Evolutionary conservation across 2,797 vertebrate genomes (phyloP), one percentile per base, ranked within the genome.

Genomic region (Gymnothorax javanicus): DNA sequence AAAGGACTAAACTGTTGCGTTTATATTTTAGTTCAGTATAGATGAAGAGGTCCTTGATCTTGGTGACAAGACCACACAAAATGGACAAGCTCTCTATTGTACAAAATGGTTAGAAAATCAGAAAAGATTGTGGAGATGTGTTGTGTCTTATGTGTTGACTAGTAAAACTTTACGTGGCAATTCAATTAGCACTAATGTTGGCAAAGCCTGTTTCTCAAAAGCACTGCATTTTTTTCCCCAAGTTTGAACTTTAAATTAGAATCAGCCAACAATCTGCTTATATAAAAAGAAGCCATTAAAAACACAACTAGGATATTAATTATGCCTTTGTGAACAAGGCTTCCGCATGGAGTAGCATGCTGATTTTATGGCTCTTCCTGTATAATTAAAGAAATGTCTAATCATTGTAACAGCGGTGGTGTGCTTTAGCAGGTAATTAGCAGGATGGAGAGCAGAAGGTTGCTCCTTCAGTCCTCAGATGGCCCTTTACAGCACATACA

Each of bases 271-370:
- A 79, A 79, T 79, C 75, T 79, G 75, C 54, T 79, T 6, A 79
- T 50, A 20, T 50, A 52, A 79, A 79, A 79, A 79, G 50, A 54
- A 79, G 23, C 13, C 75, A 54, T 79, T 52, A 79, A 79, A 79
- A 79, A 54, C 13, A 43, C 33, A 79, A 52, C 54, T 15, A 43
- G 75, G 15, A 79, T 79, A 79, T 79, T 52, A 79, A 79, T 79
- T 52, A 79, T 79, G 33, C 33, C 75, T 79, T 54, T 52, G 43
- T 54, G 75, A 54, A 79, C 50, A 79, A 43, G 43, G 33, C 75
- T 17, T 2, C 33, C 9, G 33, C 75, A 54, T 52, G 9, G 54
- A 79, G 43, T 7, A 9, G 43, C 75, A 54, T 43, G 50, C 75
- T 52, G 75, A 79, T 50, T 79, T 79, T 79, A 79, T 79, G 75